These are phyloP conservation scores for Indicator indicator DNA, from an alignment of 2,113 vertebrate species.

Conservation along the genomic window DNA sequence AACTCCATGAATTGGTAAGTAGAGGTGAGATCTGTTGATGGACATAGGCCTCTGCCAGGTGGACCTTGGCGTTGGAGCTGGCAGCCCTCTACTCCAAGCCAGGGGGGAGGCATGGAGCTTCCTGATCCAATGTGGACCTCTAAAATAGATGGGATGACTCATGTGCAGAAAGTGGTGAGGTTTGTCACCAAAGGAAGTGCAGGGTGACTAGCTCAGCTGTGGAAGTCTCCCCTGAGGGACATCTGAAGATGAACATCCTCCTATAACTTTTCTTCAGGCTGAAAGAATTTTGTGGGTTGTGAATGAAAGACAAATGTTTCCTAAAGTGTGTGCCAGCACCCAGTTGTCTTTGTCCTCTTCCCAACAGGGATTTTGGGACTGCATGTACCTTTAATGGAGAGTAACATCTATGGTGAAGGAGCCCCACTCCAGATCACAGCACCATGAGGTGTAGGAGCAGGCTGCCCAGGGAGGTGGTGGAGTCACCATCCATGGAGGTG, in stretches of 20 bases:
- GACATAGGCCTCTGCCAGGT: background rate
- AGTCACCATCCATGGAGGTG: no score
- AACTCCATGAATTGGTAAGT: background rate
- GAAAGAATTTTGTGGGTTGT: slow-evolving; percentile 1
- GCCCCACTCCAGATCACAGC: background rate
- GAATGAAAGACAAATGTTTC: background rate
- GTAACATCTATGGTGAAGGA: background rate
- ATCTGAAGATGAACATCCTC: slow-evolving; percentile 13
- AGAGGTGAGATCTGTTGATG: background rate
- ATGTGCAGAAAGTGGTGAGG: background rate
- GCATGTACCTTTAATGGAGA: background rate
- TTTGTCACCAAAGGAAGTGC: background rate
- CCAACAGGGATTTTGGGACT: fast-evolving
- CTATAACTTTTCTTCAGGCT: background rate
- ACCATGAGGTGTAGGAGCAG: background rate
- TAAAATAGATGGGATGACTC: background rate
- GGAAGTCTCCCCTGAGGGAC: background rate
- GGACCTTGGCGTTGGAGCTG: background rate
- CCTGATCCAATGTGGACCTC: background rate
- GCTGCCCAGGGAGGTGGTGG: no score
- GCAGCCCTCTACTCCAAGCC: background rate
- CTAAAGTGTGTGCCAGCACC: background rate
- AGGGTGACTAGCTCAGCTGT: background rate
- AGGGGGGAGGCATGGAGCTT: background rate
- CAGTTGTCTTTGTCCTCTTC: background rate